phyloP scores from a whole-genome alignment of 2,888 invertebrate genomes.

The Troides oblongomaculatus region DNA sequence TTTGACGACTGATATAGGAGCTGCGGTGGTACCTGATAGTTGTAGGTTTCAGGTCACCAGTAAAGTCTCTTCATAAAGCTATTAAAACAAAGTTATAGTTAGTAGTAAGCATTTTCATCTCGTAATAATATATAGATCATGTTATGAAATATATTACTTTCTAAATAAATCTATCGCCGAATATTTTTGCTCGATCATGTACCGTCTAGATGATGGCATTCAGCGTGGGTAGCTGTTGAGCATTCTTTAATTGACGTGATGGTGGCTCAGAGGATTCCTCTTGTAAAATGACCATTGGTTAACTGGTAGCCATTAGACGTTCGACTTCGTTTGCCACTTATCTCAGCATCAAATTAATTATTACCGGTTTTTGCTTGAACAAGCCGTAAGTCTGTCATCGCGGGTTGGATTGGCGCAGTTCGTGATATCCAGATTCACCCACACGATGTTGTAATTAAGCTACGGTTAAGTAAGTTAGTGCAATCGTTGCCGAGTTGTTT shows the following conservation, averaged over 20 bases:
- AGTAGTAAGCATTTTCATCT: too few species aligned
- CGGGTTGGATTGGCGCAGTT: constrained; percentile 55
- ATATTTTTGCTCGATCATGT: neutral
- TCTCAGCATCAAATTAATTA: constrained; percentile 73
- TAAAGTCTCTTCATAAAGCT: too few species aligned
- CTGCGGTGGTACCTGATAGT: too few species aligned
- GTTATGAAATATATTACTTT: too few species aligned
- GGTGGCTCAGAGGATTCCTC: constrained; percentile 57
- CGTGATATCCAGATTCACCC: constrained; percentile 51
- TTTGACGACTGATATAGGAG: too few species aligned
- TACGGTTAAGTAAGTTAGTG: constrained; percentile 51
- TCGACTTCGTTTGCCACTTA: constrained; percentile 58
- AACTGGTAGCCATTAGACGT: constrained; percentile 54
- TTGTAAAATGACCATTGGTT: constrained; percentile 38
- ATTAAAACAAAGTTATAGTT: too few species aligned
- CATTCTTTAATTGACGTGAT: constrained; percentile 48
- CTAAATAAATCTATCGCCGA: too few species aligned
- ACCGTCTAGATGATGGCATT: neutral
- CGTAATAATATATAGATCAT: too few species aligned
- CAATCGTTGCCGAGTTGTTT: neutral
- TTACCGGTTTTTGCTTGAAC: constrained; percentile 70
- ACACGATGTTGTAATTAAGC: constrained; percentile 68
- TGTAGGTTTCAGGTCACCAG: too few species aligned
- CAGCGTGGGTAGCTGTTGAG: constrained; percentile 22
- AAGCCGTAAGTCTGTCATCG: constrained; percentile 69